These are phyloP conservation scores for Tricholauxania praeusta DNA, from an alignment of 2,888 invertebrate genomes.

Conservation along the genomic window DNA sequence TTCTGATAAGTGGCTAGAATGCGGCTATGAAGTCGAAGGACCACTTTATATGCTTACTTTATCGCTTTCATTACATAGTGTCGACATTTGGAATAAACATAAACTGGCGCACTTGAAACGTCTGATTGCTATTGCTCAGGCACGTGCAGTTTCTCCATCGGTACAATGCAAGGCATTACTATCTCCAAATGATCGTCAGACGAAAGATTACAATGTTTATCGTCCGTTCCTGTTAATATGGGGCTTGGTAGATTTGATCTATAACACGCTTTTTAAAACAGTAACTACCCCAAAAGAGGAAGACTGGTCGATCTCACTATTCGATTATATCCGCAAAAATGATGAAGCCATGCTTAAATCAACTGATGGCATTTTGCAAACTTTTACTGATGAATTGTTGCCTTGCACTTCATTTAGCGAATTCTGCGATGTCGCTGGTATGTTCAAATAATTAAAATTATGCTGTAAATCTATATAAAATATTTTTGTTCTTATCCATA, in stretches of 20 bases:
- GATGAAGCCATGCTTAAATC: constrained; percentile 91
- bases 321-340: constrained; percentile 93
- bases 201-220: constrained; percentile 82
- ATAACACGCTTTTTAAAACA: constrained; percentile 88
- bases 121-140: constrained; percentile 82
- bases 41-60: constrained; percentile 90
- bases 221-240: constrained; percentile 89
- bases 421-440: constrained; percentile 92
- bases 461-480: not conserved
- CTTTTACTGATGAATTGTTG: constrained; percentile 89
- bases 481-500: constrained; percentile 43
- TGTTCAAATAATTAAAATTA: constrained; percentile 34
- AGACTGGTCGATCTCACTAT: constrained; percentile 90
- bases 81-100: constrained; percentile 80
- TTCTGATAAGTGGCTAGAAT: constrained; percentile 79
- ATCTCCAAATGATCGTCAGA: constrained; percentile 69
- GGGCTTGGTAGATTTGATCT: constrained; percentile 86
- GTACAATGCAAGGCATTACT: constrained; percentile 68
- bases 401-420: constrained; percentile 92
- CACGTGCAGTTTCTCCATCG: constrained; percentile 77
- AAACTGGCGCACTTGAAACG: constrained; percentile 81
- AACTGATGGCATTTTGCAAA: constrained; percentile 84
- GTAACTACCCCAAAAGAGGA: constrained; percentile 80
- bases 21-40: constrained; percentile 90
- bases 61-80: constrained; percentile 83